Percentiles rank a stretch among this genome's conserved stretches.
These are phyloP conservation scores for Podiceps cristatus DNA, from an alignment of 2,113 vertebrate species.

Conservation along the genomic window DNA sequence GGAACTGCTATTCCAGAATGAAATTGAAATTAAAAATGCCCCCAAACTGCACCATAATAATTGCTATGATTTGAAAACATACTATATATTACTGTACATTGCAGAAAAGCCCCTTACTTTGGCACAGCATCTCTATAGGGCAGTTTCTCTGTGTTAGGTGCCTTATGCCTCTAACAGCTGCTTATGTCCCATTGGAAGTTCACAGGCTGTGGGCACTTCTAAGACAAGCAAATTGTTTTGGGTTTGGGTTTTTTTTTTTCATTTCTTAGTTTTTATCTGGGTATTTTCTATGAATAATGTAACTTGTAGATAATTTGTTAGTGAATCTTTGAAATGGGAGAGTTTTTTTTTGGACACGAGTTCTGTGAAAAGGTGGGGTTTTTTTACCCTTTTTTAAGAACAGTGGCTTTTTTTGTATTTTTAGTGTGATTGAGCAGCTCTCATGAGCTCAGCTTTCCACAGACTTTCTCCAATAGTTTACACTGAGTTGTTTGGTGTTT, in stretches of 20 bases:
- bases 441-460: background rate
- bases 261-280: background rate
- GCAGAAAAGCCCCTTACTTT: background rate
- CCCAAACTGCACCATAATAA: background rate
- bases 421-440: background rate
- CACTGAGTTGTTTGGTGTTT: background rate
- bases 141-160: background rate
- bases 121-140: too few relatives aligned
- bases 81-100: background rate
- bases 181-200: background rate
- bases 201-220: background rate
- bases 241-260: background rate
- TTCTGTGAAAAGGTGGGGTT: background rate
- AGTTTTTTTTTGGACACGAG: background rate
- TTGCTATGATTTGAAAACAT: background rate
- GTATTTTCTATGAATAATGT: background rate
- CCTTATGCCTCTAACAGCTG: background rate
- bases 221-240: background rate
- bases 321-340: background rate
- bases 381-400: background rate
- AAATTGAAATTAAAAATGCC: background rate
- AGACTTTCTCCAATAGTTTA: background rate
- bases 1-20: background rate
- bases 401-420: background rate
- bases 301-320: background rate